Conservation (phyloP, 1,140 invertebrate species). For the Pemphigus obesinymphae region DNA sequence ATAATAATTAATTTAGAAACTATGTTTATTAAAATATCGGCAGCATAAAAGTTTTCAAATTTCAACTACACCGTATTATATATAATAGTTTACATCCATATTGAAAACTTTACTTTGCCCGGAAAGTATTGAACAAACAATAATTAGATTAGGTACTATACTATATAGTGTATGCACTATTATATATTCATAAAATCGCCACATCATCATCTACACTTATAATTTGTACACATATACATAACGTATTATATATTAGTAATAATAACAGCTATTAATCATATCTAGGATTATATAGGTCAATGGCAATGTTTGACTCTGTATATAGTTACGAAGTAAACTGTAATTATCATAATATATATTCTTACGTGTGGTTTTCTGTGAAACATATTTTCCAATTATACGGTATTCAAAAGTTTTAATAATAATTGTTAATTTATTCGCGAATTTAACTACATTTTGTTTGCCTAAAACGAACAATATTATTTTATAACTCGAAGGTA, state of each 20-base stretch:
- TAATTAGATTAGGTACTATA: not conserved
- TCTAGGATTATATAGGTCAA: constrained; percentile 1
- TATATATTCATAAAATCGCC: no score
- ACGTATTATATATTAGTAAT: not conserved
- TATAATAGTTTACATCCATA: not conserved
- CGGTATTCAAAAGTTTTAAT: not conserved
- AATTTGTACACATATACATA: not conserved
- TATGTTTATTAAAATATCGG: no score
- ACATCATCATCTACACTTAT: not conserved
- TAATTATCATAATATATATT: not conserved
- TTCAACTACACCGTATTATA: not conserved
- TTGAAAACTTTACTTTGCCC: not conserved
- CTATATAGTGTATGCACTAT: not conserved
- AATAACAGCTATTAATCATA: not conserved
- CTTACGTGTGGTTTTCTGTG: no score
- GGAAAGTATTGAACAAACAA: not conserved
- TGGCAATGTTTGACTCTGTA: not conserved
- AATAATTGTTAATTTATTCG: not conserved
- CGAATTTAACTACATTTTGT: not conserved
- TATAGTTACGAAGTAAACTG: not conserved
- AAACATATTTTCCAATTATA: not conserved
- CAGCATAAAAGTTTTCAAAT: no score
- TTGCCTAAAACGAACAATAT: not conserved
- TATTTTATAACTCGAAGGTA: not conserved
- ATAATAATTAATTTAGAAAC: no score